A percentile compares a stretch with the other conserved stretches of the same genome.
Evolutionary conservation across 1,140 invertebrate genomes (phyloP).

Genomic region (Orius insidiosus): DNA sequence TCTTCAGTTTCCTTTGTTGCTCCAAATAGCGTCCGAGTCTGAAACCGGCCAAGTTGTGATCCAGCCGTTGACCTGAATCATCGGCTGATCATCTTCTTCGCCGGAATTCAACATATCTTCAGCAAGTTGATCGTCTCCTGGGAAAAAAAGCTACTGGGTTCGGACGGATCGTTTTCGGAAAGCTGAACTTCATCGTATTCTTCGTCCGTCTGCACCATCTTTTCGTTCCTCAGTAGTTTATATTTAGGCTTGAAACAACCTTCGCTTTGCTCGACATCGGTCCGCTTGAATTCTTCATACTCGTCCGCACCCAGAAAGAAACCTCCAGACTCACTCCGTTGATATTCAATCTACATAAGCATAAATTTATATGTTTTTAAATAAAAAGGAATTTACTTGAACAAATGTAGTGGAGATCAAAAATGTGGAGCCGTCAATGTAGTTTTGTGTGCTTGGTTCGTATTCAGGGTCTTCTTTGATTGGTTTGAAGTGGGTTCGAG

Average conservation of each 20-base stretch:
- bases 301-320: conserved; percentile 27
- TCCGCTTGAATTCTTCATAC: conserved; percentile 34
- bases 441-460: conserved; percentile 24
- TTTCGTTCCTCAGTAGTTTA: conserved; percentile 34
- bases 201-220: conserved; percentile 37
- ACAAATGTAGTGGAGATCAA: conserved; percentile 3
- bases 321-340: conserved; percentile 24
- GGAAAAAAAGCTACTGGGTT: conserved; percentile 15
- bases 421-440: conserved; percentile 37
- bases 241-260: conserved; percentile 32
- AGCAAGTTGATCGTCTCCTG: conserved; percentile 20
- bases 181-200: conserved; percentile 21
- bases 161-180: not conserved
- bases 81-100: conserved; percentile 3
- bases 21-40: conserved; percentile 16
- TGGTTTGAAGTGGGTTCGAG: conserved; percentile 55
- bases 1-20: conserved; percentile 14
- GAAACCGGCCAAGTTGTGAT: conserved; percentile 18
- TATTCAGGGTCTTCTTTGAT: conserved; percentile 40
- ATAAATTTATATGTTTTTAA: not conserved
- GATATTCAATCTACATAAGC: conserved; percentile 24
- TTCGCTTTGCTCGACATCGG: conserved; percentile 21
- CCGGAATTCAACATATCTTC: conserved; percentile 14
- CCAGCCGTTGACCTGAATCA: conserved; percentile 17
- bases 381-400: conserved; percentile 2